Evolutionary conservation across 1,140 invertebrate genomes (phyloP), one percentile per base, ranked within the genome.

Genomic region (Ceratina calcarata): DNA sequence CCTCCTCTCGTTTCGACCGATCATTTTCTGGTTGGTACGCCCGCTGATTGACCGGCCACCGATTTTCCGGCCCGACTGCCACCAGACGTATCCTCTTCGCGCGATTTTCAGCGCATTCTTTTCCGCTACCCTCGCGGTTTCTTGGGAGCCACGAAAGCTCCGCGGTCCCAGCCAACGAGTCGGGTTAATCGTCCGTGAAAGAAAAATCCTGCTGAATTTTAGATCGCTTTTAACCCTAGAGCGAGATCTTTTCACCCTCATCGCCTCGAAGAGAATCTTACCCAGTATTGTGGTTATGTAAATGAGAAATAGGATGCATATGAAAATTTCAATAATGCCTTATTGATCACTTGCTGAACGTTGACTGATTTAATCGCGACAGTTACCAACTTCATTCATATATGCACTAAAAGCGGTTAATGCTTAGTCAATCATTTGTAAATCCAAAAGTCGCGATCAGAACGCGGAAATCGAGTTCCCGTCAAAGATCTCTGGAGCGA

Each of bases 11-110:
- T 62, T 69, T 55, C 58, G 51, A 32, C 24, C 76, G 55, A 85
- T 83, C 77, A 87, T 89, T 89, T 90, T 90, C 89, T 85, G 89
- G 62, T 88, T 27, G 53, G 86, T 90, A 89, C 87, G 69, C 76
- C 65, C 62, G 80, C 84, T 89, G 89, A 90, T 90, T 85, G 88
- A 65, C 71, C 37, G 68, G 55, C 18, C 55, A 79, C 84, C 89
- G 84, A 89, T 89, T 90, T 90, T 89, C 88, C 86, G 81, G 74
- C 16, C 82, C 77, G 84, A 8, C 85, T 84, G 74, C 71, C 64
- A 51, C 73, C 16, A 6, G 62, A 62, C 61, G 77, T 49, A 73
- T 81, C 73, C 61, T 78, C 72, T 7, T 32, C 24, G 61, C 20
- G 13, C 6, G 73, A 58, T 32, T 78, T 81, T 24, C 13, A 18